phyloP scores from a whole-genome alignment of 2,797 vertebrate genomes.

The Anisognathus igniventris region DNA sequence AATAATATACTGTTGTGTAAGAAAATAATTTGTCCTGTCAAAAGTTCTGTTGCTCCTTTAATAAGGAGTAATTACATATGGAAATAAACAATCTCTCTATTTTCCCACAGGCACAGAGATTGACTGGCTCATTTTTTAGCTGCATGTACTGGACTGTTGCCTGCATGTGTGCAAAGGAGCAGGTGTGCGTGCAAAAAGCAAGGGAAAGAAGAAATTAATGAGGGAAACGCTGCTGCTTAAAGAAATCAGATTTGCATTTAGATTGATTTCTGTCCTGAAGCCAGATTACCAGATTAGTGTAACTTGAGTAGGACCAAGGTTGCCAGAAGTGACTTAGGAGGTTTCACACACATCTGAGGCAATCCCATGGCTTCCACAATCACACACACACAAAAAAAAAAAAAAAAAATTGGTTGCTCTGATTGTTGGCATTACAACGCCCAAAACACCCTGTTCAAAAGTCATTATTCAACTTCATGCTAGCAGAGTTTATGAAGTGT shows the following conservation, averaged over 20 bases:
- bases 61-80: conserved; percentile 21
- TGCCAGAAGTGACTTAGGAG: background rate
- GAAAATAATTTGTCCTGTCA: conserved; percentile 26
- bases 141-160: background rate
- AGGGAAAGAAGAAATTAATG: background rate
- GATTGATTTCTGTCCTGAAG: background rate
- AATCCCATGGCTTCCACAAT: background rate
- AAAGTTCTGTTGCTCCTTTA: conserved; percentile 35
- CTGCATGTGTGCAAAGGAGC: background rate
- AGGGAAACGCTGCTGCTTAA: background rate
- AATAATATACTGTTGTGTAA: too few relatives aligned
- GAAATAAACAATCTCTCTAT: conserved; percentile 23
- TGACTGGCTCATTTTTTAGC: background rate
- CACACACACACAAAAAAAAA: background rate
- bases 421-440: background rate
- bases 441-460: background rate
- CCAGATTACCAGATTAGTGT: background rate
- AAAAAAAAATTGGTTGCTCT: background rate
- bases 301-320: background rate
- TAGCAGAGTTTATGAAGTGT: background rate
- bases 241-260: background rate
- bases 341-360: background rate
- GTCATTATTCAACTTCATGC: background rate
- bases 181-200: background rate
- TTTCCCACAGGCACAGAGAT: background rate